Base-by-base conservation (phyloP, 2,888 invertebrate genomes). In the Drosophila flavopinicola region DNA sequence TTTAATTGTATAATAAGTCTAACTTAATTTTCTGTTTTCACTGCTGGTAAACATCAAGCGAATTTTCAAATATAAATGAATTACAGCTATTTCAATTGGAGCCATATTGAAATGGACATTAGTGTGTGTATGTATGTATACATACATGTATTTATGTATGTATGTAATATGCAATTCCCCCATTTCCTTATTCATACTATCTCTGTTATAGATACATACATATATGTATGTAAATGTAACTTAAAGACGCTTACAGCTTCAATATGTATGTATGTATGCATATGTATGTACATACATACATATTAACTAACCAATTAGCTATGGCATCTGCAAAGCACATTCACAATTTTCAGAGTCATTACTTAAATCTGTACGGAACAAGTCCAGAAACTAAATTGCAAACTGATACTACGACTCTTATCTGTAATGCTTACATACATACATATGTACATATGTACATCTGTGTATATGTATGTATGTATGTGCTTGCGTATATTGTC, bases 391-490 rank as follows among this genome's bases (percentile, higher is more conserved):
- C 15, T 15, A 7, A 39, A n/a, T 23, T 35, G 52, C 23, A 42
- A 35, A 11, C 2, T 24, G 35, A 53, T 53, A 35, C 13, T 20
- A 35, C 5, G 27, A 10, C 15, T 30, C 23, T 48, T 48, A 47
- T 53, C 53, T 51, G 7, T 29, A 11, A 6, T 25, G 11, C n/a
- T 23, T 5, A 41, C 2, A n/a, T 13, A 24, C 0, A 10, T 24
- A 11, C 3, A 6, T 7, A 17, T 17, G 3, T 5, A 11, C 0
- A 1, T 25, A 17, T 1, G 0, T 25, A 11, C 4, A 4, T 47
- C 4, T 1, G 0, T 17, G 9, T 4, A 1, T 17, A 11, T 3
- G 1, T 9, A 15, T 4, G 11, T 23, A 10, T 7, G n/a, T 7
- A n/a, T 10, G n/a, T 24, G 3, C 10, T 7, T 41, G 7, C 15